A percentile compares a stretch with the other conserved stretches of the same genome.
phyloP scores from a whole-genome alignment of 2,797 vertebrate genomes.

The Denticeps clupeoides region DNA sequence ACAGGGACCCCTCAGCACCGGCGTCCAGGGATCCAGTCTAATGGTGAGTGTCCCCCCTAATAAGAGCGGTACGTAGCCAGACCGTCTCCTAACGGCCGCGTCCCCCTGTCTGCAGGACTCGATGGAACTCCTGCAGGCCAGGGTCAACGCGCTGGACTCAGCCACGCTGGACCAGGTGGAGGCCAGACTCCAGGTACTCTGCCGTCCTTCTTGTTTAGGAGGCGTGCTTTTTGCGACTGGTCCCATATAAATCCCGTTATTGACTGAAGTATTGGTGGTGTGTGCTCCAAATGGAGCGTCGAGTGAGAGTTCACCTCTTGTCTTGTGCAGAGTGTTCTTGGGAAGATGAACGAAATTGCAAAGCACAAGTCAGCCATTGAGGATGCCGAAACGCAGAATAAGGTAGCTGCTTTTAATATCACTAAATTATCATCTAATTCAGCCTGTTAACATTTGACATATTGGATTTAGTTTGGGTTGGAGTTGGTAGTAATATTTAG shows the following conservation, averaged over 20 bases:
- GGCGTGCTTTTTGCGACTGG: not conserved
- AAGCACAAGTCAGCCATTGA: slow-evolving; percentile 84
- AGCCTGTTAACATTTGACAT: not conserved
- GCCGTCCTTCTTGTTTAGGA: not conserved
- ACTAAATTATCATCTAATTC: too few relatives aligned
- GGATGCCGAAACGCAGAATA: slow-evolving; percentile 83
- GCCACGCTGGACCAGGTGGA: slow-evolving; percentile 87
- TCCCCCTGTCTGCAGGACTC: slow-evolving; percentile 59
- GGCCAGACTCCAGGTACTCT: slow-evolving; percentile 79
- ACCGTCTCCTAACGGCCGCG: not conserved
- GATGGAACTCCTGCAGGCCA: slow-evolving; percentile 80
- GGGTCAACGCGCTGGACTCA: slow-evolving; percentile 78
- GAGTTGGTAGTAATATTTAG: too few relatives aligned
- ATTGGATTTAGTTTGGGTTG: too few relatives aligned
- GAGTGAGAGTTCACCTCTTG: slow-evolving; percentile 11
- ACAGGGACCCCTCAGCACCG: slow-evolving; percentile 76
- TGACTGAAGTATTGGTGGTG: not conserved
- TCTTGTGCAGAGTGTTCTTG: slow-evolving; percentile 73
- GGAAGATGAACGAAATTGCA: slow-evolving; percentile 89
- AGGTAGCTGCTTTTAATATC: too few relatives aligned
- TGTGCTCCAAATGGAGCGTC: not conserved
- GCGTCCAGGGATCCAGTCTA: slow-evolving; percentile 74
- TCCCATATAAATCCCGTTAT: not conserved
- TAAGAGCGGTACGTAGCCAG: too few relatives aligned
- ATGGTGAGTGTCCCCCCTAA: slow-evolving; percentile 68